Base-by-base conservation (phyloP, 2,797 vertebrate species). In the Aselliscus stoliczkanus region DNA sequence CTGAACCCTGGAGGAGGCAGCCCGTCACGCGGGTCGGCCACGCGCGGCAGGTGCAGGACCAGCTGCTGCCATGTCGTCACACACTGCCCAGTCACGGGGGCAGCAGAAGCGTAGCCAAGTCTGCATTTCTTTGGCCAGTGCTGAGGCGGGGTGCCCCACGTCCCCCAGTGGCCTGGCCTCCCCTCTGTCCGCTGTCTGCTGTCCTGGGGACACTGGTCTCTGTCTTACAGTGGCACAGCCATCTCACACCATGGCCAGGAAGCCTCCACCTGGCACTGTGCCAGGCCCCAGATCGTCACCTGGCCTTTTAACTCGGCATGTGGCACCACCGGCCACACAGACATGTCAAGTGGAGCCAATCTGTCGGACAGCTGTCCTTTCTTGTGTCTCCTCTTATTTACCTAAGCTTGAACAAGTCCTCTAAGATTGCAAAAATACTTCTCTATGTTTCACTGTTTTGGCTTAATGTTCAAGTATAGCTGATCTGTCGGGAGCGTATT, bases 1-100 rank as follows among this genome's bases (percentile, higher is more conserved):
- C 99, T 99, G 98, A 99, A 99, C 88, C 99, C 99, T 99, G 98
- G 4, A 4, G 4, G 29, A 50, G 15, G 31, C 5, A 5, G 21
- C 21, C 34, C 0, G 4, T 86, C 56, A 88, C 1, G 1, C 7
- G 0, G 34, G 67, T 15, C 1, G 11, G 23, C 44, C 39, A 52
- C 5, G 0, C 1, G 11, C 17, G 4, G 3, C 2, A 4, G 34
- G 34, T 4, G 34, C 34, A 29, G 25, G n/a, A 23, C 2, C 1
- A 9, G 10, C 47, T 0, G 6, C 27, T 15, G 15, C 8, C 2
- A 10, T 31, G 10, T 12, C 1, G 13, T 60, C 29, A 31, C 11
- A 50, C 47, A 50, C 44, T 1, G 17, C 4, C 37, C 29, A 1
- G 58, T n/a, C 58, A 14, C 0, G 21, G 60, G 60, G 37, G 39